Base-by-base conservation (phyloP, 2,888 invertebrate genomes). In the Piscicola geometra region DNA sequence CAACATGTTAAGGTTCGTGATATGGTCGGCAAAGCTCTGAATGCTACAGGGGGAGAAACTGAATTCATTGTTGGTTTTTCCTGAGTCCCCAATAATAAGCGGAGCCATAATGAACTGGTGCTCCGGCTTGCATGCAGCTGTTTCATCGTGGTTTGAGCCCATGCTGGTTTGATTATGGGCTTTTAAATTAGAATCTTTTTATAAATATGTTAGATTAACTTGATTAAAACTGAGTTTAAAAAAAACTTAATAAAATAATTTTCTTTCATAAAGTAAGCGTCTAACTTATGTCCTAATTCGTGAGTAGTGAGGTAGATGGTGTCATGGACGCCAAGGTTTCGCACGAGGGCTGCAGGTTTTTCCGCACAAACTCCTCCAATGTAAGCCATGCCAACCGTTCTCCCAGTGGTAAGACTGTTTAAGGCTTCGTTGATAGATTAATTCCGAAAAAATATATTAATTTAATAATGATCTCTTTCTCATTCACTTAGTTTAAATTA, bases 141-240 rank as follows among this genome's bases (percentile, higher is more conserved):
- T 56, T 56, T 56, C 60, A 25, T 56, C 60, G 60, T 56, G 60
- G 25, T 5, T 5, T 5, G 60, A 56, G n/a, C 60, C 60, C 60
- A 56, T 15, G 15, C 15, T 41, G 15, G 15, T 9, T 15, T 41
- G 41, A 41, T 41, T 41, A 41, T 41, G 5, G 15, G 15, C 5
- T 41, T 9, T 41, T 41, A 41, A 41, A 41, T 15, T 41, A 41
- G 15, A 9, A n/a, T n/a, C n/a, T n/a, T n/a, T n/a, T n/a, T n/a
- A n/a, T n/a, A n/a, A n/a, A n/a, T n/a, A n/a, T n/a, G n/a, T n/a
- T n/a, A n/a, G n/a, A n/a, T n/a, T n/a, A n/a, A n/a, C n/a, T n/a
- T n/a, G n/a, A n/a, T n/a, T n/a, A n/a, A n/a, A n/a, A n/a, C n/a
- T n/a, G n/a, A n/a, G n/a, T n/a, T n/a, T n/a, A n/a, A n/a, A n/a